Evolutionary conservation across 2,113 vertebrate genomes (phyloP).

Genomic region (Catharus minimus): DNA sequence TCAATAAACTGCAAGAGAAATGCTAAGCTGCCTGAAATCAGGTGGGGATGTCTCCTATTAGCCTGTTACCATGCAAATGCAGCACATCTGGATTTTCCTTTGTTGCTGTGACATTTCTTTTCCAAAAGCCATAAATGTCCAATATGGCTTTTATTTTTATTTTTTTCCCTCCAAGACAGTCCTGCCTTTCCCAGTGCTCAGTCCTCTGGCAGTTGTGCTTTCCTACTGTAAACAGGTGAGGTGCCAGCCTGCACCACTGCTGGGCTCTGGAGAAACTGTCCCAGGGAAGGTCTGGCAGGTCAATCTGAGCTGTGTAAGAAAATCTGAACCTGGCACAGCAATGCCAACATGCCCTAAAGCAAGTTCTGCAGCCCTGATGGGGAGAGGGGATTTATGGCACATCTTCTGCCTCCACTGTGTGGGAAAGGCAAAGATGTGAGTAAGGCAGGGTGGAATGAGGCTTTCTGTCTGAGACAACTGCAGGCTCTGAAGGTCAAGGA

Average conservation of each 20-base stretch:
- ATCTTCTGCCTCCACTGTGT: background rate
- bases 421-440: background rate
- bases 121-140: background rate
- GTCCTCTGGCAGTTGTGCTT: background rate
- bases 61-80: background rate
- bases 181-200: background rate
- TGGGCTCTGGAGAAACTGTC: background rate
- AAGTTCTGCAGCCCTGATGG: background rate
- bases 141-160: background rate
- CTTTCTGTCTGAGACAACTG: background rate
- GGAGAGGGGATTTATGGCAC: background rate
- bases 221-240: background rate
- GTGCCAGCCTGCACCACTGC: background rate
- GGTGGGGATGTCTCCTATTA: conserved; percentile 2
- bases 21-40: conserved; percentile 7
- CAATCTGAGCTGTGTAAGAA: background rate
- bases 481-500: background rate
- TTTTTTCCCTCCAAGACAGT: background rate
- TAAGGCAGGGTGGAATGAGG: background rate
- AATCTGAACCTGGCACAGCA: background rate
- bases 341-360: background rate
- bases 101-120: conserved; percentile 31
- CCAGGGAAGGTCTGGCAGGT: background rate
- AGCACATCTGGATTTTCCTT: conserved; percentile 51
- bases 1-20: conserved; percentile 11